These are phyloP conservation scores for Egretta garzetta DNA, from an alignment of 2,113 vertebrate genomes.

Conservation along the genomic window DNA sequence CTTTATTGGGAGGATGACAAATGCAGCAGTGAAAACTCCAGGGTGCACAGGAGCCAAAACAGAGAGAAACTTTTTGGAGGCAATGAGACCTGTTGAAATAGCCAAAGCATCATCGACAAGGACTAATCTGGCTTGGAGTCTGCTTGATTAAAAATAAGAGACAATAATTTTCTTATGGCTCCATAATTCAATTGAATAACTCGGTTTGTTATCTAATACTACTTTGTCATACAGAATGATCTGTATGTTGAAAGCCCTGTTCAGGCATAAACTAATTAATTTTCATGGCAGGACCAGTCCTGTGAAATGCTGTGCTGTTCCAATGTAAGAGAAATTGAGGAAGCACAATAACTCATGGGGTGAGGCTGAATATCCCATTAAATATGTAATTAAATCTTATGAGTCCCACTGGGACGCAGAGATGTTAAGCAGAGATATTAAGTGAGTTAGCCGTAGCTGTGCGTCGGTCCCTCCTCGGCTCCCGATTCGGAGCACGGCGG, in stretches of 20 bases:
- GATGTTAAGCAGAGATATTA: constrained; percentile 44
- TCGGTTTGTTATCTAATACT: constrained; percentile 27
- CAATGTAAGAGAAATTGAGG: not conserved
- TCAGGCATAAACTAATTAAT: constrained; percentile 63
- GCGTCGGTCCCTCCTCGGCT: not conserved
- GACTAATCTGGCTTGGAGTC: constrained; percentile 39
- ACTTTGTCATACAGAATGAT: constrained; percentile 47
- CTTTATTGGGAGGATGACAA: not conserved
- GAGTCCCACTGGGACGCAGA: not conserved
- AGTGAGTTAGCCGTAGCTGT: not conserved
- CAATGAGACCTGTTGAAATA: not conserved
- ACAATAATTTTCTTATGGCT: constrained; percentile 55
- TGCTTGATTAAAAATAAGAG: constrained; percentile 59
- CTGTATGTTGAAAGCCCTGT: constrained; percentile 46
- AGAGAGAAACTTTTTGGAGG: not conserved
- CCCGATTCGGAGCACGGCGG: not conserved
- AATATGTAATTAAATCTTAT: constrained; percentile 47
- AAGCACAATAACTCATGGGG: constrained; percentile 30
- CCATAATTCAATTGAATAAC: constrained; percentile 49
- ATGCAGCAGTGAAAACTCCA: not conserved
- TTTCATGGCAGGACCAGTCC: constrained; percentile 34
- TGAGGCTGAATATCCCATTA: constrained; percentile 36
- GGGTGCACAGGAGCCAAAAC: not conserved
- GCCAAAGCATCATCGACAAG: not conserved
- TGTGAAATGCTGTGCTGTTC: constrained; percentile 29